A percentile compares a stretch with the other conserved stretches of the same genome.
phyloP scores from a whole-genome alignment of 2,888 invertebrate genomes.

The Mesorhabditis belari region DNA sequence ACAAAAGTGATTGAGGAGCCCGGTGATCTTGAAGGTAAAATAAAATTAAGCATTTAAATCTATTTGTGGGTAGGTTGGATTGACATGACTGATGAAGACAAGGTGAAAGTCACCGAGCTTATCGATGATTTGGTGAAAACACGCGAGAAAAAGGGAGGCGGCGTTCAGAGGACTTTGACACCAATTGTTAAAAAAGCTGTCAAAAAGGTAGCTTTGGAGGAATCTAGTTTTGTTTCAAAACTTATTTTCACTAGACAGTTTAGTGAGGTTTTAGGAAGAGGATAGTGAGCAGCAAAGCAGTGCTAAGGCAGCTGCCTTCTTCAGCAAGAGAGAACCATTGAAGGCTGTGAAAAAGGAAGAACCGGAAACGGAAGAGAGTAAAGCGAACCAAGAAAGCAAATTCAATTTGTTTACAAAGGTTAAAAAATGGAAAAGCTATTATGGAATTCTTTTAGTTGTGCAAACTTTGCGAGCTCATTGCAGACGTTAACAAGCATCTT shows the following conservation, averaged over 20 bases:
- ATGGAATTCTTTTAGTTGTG: constrained; percentile 16
- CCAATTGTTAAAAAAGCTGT: neutral
- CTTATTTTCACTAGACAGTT: too few species aligned
- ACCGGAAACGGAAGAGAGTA: constrained; percentile 2
- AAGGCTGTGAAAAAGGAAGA: constrained; percentile 1
- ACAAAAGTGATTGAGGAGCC: constrained; percentile 73
- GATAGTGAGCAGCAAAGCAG: too few species aligned
- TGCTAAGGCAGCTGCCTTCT: constrained; percentile 6
- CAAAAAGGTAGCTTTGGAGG: too few species aligned
- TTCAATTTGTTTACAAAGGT: constrained; percentile 27
- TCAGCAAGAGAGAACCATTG: constrained; percentile 10
- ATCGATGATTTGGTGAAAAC: constrained; percentile 27
- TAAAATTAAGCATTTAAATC: neutral
- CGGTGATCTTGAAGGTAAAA: constrained; percentile 67
- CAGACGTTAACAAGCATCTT: constrained; percentile 11
- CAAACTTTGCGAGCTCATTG: constrained; percentile 31
- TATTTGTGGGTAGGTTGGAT: constrained; percentile 8
- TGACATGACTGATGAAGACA: constrained; percentile 14
- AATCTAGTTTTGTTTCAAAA: too few species aligned
- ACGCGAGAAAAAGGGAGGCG: constrained; percentile 12
- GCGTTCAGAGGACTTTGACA: neutral
- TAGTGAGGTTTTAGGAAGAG: too few species aligned
- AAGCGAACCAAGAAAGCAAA: constrained; percentile 14
- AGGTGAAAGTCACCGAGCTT: constrained; percentile 16
- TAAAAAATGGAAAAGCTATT: neutral